Evolutionary conservation across 2,113 vertebrate genomes (phyloP).

Genomic region (Brienomyrus longianalis): DNA sequence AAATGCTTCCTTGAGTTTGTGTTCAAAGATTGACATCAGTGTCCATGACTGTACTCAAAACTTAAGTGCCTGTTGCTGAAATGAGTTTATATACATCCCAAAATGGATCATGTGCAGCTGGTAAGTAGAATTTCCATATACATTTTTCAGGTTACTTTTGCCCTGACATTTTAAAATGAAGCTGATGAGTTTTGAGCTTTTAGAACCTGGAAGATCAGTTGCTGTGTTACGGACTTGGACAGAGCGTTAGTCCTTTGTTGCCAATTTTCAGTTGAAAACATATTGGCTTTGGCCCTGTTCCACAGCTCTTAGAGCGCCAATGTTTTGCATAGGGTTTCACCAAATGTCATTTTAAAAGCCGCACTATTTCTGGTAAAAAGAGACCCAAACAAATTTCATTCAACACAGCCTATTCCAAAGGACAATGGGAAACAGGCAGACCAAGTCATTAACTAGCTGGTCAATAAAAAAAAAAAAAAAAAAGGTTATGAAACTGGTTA

Average conservation of each 20-base stretch:
- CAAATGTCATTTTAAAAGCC: background rate
- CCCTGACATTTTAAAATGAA: background rate
- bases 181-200: background rate
- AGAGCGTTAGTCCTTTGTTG: background rate
- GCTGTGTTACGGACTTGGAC: background rate
- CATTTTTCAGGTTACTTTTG: background rate
- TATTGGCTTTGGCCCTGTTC: background rate
- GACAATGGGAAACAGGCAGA: background rate
- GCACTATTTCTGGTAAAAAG: background rate
- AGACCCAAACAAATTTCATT: too few relatives aligned
- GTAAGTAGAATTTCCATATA: background rate
- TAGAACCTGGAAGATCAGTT: background rate
- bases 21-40: background rate
- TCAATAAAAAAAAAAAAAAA: background rate
- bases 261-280: background rate
- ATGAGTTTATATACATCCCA: background rate
- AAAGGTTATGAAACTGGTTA: background rate
- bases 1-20: background rate
- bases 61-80: background rate
- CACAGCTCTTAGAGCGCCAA: background rate
- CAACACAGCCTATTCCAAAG: background rate
- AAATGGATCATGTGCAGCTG: background rate
- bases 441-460: background rate
- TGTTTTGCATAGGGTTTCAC: background rate
- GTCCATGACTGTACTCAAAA: background rate